Conservation (phyloP, 2,113 vertebrate species). For the Actenoides hombroni region DNA sequence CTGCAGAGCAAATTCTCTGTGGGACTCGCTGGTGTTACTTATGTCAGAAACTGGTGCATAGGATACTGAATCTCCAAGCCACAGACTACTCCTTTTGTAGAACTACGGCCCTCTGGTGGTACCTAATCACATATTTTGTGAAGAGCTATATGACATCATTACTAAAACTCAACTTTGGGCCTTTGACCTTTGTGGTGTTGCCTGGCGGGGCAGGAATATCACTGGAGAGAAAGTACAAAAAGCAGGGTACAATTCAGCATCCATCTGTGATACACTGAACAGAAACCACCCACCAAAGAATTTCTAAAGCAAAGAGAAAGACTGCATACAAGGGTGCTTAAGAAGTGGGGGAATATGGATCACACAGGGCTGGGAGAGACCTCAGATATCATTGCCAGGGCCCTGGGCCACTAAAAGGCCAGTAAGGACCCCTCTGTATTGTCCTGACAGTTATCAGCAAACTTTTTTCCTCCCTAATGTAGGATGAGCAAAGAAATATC, state of each 20-base stretch:
- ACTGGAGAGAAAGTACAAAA: neutral
- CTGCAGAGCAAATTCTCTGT: neutral
- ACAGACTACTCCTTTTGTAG: neutral
- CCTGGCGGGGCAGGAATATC: neutral
- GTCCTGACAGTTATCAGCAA: neutral
- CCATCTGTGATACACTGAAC: neutral
- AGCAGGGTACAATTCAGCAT: neutral
- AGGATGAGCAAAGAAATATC: neutral
- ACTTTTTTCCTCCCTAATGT: neutral
- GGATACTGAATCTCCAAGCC: neutral
- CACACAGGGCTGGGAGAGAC: neutral
- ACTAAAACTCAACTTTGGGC: neutral
- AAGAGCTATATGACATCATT: neutral
- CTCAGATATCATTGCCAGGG: neutral
- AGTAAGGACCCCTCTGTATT: neutral
- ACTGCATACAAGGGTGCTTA: neutral
- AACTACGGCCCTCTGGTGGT: slow-evolving; percentile 38
- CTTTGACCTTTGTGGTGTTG: neutral
- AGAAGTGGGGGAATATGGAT: neutral
- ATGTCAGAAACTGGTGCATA: rapidly evolving
- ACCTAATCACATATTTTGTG: neutral
- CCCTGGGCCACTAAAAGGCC: neutral
- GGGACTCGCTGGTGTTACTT: neutral
- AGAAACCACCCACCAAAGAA: neutral
- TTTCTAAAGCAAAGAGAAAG: neutral